Conservation (phyloP, 2,113 vertebrate species). For the Herpailurus yagouaroundi region DNA sequence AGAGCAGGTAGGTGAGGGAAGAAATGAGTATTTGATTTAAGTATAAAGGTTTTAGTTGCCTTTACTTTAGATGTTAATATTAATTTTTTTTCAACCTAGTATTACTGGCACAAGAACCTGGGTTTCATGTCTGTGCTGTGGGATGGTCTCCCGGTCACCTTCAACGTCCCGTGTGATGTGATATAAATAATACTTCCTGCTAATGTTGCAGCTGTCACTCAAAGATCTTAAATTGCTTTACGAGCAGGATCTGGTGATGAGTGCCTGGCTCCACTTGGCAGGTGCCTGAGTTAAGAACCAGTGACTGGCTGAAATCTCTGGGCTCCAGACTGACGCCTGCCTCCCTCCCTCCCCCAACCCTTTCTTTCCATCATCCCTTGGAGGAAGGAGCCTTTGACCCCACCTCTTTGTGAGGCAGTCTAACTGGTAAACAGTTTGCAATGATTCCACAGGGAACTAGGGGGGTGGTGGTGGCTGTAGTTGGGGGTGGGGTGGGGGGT, state of each 20-base stretch:
- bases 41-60: not conserved
- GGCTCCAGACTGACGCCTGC: constrained; percentile 41
- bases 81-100: not conserved
- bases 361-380: not conserved
- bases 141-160: constrained; percentile 56
- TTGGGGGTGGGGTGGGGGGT: not conserved
- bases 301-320: constrained; percentile 48
- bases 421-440: not conserved
- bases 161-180: constrained; percentile 50
- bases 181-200: constrained; percentile 80
- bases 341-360: not conserved
- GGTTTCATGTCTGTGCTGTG: not conserved
- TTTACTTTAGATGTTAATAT: not conserved
- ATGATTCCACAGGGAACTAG: not conserved
- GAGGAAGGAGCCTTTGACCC: not conserved
- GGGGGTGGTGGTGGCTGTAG: not conserved
- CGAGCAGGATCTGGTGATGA: constrained; percentile 67
- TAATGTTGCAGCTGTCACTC: constrained; percentile 76
- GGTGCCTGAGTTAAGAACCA: constrained; percentile 67
- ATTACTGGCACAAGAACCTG: not conserved
- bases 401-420: not conserved
- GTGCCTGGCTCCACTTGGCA: constrained; percentile 60
- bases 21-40: not conserved
- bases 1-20: not conserved
- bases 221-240: constrained; percentile 66